phyloP scores from a whole-genome alignment of 2,113 vertebrate genomes.

The Mesocricetus auratus region DNA sequence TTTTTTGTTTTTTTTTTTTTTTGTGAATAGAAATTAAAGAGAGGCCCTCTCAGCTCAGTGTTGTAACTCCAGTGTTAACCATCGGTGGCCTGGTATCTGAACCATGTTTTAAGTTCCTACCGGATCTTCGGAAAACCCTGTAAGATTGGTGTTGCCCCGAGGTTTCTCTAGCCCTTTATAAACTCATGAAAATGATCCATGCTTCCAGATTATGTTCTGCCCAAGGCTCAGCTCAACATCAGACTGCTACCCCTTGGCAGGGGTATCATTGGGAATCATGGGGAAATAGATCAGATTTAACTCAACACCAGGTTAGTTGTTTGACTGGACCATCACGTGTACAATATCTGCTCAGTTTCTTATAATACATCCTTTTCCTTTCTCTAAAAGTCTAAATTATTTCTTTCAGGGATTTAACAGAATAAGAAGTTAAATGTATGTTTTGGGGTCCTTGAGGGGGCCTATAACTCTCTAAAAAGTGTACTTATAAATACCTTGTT shows the following conservation, averaged over 20 bases:
- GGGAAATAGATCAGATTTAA: not conserved
- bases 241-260: not conserved
- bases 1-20: too few species aligned
- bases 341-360: not conserved
- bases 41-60: not conserved
- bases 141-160: not conserved
- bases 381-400: not conserved
- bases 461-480: not conserved
- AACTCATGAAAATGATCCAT: not conserved
- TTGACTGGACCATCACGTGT: not conserved
- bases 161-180: not conserved
- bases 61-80: conserved; percentile 10
- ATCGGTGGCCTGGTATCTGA: not conserved
- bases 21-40: not conserved
- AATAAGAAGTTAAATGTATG: not conserved
- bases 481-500: not conserved
- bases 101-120: not conserved
- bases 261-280: not conserved
- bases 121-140: not conserved
- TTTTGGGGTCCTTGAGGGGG: not conserved
- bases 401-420: not conserved
- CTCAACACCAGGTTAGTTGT: not conserved
- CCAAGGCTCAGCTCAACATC: not conserved
- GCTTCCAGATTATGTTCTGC: not conserved
- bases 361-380: not conserved